These are phyloP conservation scores for Gavia stellata DNA, from an alignment of 2,113 vertebrate species.

Conservation along the genomic window DNA sequence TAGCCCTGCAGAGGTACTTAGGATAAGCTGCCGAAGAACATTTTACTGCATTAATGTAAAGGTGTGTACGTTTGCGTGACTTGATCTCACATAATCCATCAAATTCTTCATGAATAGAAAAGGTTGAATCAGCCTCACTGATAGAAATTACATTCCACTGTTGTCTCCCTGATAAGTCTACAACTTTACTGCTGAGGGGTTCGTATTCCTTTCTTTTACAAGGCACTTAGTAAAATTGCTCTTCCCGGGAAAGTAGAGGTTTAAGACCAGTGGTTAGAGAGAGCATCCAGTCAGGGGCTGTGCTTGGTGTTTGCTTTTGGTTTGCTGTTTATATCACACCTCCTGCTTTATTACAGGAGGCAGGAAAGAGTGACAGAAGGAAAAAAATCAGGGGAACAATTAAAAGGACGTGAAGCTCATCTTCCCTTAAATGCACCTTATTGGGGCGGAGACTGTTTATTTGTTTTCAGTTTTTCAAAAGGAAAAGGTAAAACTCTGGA, in stretches of 20 bases:
- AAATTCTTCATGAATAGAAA: neutral
- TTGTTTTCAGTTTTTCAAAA: neutral
- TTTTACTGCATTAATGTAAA: neutral
- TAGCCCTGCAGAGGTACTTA: neutral
- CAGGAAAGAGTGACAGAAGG: neutral
- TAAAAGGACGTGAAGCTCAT: neutral
- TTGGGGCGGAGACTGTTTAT: neutral
- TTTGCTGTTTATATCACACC: neutral
- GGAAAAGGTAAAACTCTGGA: neutral
- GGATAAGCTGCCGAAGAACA: neutral
- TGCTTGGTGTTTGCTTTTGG: neutral
- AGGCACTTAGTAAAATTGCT: neutral
- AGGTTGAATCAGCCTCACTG: neutral
- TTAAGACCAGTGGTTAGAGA: neutral
- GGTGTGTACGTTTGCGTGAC: neutral
- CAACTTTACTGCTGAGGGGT: neutral
- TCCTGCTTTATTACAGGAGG: neutral
- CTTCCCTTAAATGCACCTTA: neutral
- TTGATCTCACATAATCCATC: constrained; percentile 26
- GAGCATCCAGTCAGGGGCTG: neutral
- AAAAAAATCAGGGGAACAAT: neutral
- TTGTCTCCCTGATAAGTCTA: neutral
- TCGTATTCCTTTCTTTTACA: neutral
- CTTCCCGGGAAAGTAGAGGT: neutral
- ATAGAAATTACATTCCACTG: neutral